A percentile compares a stretch with the other conserved stretches of the same genome.
These are phyloP conservation scores for Saguinus oedipus DNA, from an alignment of 2,797 vertebrate genomes.

Conservation along the genomic window DNA sequence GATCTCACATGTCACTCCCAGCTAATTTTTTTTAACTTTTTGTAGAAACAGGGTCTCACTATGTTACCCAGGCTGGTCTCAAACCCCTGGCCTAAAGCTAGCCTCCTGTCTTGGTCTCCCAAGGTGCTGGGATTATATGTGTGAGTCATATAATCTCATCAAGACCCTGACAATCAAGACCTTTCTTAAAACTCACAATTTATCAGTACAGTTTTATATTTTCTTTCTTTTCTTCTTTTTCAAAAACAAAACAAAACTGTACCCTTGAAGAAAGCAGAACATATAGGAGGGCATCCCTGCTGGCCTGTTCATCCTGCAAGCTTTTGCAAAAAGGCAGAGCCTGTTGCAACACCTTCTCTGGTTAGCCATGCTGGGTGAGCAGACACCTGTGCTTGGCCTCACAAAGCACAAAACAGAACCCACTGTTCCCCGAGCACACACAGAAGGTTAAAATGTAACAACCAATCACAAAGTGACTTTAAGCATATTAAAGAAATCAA, in stretches of 20 bases:
- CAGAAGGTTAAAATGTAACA: background rate
- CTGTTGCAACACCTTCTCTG: background rate
- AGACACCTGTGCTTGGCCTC: background rate
- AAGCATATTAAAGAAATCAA: constrained; percentile 44
- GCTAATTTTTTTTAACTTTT: no score
- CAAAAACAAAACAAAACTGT: background rate
- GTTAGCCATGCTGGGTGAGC: background rate
- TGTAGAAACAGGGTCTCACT: no score
- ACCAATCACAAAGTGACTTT: background rate
- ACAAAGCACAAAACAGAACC: background rate
- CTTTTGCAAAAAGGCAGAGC: background rate
- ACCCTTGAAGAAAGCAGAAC: background rate
- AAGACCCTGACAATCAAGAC: no score
- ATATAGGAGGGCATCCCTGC: background rate
- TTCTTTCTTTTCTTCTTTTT: background rate
- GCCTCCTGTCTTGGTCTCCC: no score
- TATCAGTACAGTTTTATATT: background rate
- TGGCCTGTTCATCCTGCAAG: background rate
- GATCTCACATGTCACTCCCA: no score
- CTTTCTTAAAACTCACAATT: background rate
- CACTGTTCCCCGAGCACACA: background rate
- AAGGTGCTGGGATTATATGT: no score
- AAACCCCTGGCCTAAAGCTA: no score
- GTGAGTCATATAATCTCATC: no score
- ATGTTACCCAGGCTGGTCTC: no score